Evolutionary conservation across 1,140 invertebrate genomes (phyloP).

Genomic region (Drosophila hydei): DNA sequence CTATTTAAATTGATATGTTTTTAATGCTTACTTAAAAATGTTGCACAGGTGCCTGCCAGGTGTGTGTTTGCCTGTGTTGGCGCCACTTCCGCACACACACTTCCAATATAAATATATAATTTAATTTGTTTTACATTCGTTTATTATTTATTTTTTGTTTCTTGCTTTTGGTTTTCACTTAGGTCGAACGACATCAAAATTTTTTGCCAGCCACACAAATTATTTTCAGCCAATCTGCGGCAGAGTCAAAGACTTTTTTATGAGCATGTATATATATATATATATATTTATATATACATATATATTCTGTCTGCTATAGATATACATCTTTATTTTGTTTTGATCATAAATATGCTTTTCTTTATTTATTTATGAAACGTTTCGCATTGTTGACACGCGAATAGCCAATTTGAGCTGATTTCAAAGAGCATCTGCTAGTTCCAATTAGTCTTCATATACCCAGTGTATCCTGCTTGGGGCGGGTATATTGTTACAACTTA

Average conservation of each 20-base stretch:
- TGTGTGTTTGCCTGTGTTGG: no score
- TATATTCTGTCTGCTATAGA: background rate
- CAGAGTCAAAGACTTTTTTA: conserved; percentile 72
- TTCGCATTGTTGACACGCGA: conserved; percentile 59
- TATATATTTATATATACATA: conserved; percentile 4
- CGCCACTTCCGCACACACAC: conserved; percentile 33
- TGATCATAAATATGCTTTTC: conserved; percentile 12
- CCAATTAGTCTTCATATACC: conserved; percentile 44
- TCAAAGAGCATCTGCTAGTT: conserved; percentile 41
- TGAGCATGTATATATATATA: conserved; percentile 8
- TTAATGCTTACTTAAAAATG: background rate
- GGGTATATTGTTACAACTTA: background rate
- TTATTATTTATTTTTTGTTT: conserved; percentile 26
- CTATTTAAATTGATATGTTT: no score
- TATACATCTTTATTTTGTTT: conserved; percentile 49
- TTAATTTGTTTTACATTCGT: conserved; percentile 19
- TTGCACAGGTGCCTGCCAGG: background rate
- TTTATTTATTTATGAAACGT: conserved; percentile 7
- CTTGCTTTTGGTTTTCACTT: conserved; percentile 32
- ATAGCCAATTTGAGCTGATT: conserved; percentile 45
- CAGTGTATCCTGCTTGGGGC: background rate
- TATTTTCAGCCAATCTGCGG: conserved; percentile 47
- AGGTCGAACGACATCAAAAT: conserved; percentile 31
- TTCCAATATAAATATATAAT: background rate
- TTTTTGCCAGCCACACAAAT: conserved; percentile 23